A percentile compares a stretch with the other conserved stretches of the same genome.
These are phyloP conservation scores for Fringilla coelebs DNA, from an alignment of 2,797 vertebrate genomes.

Conservation along the genomic window DNA sequence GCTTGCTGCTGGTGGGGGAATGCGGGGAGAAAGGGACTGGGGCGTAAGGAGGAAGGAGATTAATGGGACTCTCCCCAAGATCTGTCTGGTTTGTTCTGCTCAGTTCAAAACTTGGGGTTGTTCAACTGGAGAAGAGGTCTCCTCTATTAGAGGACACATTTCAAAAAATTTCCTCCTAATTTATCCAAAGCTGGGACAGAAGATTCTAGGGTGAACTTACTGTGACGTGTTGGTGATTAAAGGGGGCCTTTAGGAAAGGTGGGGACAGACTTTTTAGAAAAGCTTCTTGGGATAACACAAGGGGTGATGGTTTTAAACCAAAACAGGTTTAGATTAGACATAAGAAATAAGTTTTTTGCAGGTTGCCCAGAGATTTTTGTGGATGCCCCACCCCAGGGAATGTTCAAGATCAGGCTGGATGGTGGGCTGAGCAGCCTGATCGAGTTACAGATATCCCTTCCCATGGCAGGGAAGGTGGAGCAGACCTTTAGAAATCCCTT, in stretches of 20 bases:
- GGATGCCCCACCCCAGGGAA: not conserved
- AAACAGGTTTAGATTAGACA: not conserved
- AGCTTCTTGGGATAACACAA: not conserved
- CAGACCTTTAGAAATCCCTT: not conserved
- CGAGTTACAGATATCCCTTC: not conserved
- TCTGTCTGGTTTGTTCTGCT: not conserved
- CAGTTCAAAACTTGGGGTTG: not conserved
- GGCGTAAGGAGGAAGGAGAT: accelerated
- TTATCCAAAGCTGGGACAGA: not conserved
- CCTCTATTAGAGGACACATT: not conserved
- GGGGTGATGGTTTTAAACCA: accelerated
- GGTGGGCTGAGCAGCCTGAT: not conserved
- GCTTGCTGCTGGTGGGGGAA: not conserved
- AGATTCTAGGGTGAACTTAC: not conserved
- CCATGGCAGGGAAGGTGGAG: not conserved
- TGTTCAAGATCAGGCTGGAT: not conserved
- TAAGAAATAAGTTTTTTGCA: not conserved
- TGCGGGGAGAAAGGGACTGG: accelerated
- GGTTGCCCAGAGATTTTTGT: not conserved
- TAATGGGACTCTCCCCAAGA: accelerated
- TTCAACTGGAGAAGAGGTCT: not conserved
- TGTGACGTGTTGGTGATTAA: not conserved
- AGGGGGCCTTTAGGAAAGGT: not conserved
- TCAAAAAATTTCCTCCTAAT: not conserved
- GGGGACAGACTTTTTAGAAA: not conserved